Conservation (phyloP, 2,888 invertebrate species). For the Nephrotoma appendiculata region DNA sequence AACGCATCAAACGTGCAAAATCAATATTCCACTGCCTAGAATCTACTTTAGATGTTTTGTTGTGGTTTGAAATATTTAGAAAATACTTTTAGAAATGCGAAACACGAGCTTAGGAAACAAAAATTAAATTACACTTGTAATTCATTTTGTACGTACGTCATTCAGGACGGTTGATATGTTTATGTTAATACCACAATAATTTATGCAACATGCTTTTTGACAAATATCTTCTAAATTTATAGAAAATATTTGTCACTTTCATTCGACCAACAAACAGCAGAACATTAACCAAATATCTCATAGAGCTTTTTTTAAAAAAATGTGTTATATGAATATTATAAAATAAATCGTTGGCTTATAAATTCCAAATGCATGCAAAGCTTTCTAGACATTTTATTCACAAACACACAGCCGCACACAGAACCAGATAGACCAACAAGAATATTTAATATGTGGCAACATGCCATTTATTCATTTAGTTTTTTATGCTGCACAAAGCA, state of each 20-base stretch:
- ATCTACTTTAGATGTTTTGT: too few relatives aligned
- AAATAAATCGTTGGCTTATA: neutral
- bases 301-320: neutral
- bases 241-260: neutral
- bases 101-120: neutral
- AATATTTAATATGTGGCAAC: neutral
- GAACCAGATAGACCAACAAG: neutral
- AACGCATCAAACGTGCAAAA: too few relatives aligned
- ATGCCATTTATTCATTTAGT: neutral
- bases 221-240: too few relatives aligned
- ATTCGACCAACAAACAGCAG: neutral
- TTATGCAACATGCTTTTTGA: neutral
- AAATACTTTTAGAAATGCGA: neutral
- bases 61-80: too few relatives aligned
- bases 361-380: neutral
- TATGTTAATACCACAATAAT: neutral
- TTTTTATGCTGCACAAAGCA: neutral
- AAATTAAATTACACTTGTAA: too few relatives aligned
- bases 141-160: neutral
- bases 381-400: neutral
- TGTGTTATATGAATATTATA: neutral
- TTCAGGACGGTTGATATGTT: neutral
- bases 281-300: neutral
- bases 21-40: too few relatives aligned
- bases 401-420: neutral